Evolutionary conservation across 2,888 invertebrate genomes (phyloP).

Genomic region (Synergus gifuensis): DNA sequence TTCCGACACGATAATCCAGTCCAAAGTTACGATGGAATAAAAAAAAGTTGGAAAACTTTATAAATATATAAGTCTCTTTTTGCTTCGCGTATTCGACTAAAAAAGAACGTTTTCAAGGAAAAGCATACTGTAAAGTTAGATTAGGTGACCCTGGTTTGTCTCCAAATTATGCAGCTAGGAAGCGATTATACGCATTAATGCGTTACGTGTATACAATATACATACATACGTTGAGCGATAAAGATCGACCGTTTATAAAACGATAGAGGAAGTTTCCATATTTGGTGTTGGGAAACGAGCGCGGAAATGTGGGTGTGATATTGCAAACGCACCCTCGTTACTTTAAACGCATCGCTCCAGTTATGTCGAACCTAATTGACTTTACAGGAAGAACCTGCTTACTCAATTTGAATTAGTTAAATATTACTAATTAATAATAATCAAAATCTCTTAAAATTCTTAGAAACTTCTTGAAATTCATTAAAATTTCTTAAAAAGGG

Average conservation of each 20-base stretch:
- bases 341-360: constrained; percentile 66
- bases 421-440: too few species aligned
- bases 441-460: too few species aligned
- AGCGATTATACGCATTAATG: constrained; percentile 37
- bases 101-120: constrained; percentile 7
- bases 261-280: constrained; percentile 59
- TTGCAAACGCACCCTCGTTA: constrained; percentile 64
- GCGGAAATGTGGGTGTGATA: constrained; percentile 53
- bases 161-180: constrained; percentile 35
- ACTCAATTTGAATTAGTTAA: too few species aligned
- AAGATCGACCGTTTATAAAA: constrained; percentile 49
- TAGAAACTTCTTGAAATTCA: too few species aligned
- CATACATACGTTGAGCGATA: not conserved
- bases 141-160: constrained; percentile 8
- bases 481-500: too few species aligned
- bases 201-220: not conserved
- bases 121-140: not conserved
- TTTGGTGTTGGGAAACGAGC: constrained; percentile 59
- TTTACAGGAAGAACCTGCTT: constrained; percentile 34
- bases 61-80: too few species aligned
- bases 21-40: too few species aligned
- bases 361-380: constrained; percentile 61
- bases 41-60: too few species aligned
- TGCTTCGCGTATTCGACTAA: not conserved
- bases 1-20: too few species aligned